Percentiles rank a stretch among this genome's conserved stretches.
These are phyloP conservation scores for Phymorhynchus buccinoides DNA, from an alignment of 1,140 invertebrate species.

Conservation along the genomic window DNA sequence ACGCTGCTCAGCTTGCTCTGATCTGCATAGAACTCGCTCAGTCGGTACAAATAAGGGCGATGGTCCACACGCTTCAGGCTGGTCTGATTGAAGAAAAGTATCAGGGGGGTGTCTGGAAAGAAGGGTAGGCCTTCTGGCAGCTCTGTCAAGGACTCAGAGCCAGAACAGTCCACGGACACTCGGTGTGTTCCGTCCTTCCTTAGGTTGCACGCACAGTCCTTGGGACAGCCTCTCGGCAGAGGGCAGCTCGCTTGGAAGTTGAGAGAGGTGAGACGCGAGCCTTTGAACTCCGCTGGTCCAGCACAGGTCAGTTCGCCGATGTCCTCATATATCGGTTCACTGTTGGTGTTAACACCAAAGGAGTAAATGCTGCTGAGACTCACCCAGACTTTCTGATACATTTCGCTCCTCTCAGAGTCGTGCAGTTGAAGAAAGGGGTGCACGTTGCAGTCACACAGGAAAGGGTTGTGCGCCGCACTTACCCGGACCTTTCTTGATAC, in stretches of 20 bases:
- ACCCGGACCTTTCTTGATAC: neutral
- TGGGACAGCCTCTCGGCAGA: slow-evolving; percentile 36
- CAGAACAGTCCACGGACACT: slow-evolving; percentile 39
- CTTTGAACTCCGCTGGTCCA: neutral
- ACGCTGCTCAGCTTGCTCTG: slow-evolving; percentile 35
- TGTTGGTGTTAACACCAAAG: neutral
- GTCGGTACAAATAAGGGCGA: slow-evolving; percentile 29
- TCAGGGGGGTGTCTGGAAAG: neutral
- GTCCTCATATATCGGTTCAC: slow-evolving; percentile 30
- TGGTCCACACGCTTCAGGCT: slow-evolving; percentile 33
- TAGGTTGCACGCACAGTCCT: slow-evolving; percentile 27
- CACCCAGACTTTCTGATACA: neutral
- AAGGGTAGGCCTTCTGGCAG: slow-evolving; percentile 40
- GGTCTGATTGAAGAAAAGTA: slow-evolving; percentile 33
- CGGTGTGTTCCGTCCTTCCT: neutral
- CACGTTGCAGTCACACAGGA: slow-evolving; percentile 48
- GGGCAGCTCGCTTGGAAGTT: slow-evolving; percentile 25
- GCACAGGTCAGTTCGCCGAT: slow-evolving; percentile 25
- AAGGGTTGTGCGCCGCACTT: slow-evolving; percentile 40
- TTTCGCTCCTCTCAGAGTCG: neutral
- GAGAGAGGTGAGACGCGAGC: neutral
- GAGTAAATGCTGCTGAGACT: neutral
- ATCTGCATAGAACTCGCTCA: slow-evolving; percentile 35
- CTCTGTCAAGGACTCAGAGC: neutral
- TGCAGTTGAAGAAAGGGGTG: slow-evolving; percentile 38